Evolutionary conservation across 2,888 invertebrate genomes (phyloP).

Genomic region (Drosophila cracens): DNA sequence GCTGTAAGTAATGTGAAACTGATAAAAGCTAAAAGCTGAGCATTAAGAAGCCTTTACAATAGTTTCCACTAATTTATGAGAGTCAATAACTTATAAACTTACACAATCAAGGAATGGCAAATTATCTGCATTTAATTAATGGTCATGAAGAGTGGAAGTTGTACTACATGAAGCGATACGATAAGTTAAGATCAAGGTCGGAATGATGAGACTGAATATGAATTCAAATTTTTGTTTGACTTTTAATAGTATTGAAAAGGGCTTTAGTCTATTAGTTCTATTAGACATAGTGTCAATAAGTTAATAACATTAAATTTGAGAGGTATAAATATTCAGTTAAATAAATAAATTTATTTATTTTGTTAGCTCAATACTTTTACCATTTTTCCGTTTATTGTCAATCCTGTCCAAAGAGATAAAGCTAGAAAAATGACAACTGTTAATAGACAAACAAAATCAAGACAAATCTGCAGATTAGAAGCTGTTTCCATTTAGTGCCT

Average conservation of each 20-base stretch:
- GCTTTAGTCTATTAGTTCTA: not conserved
- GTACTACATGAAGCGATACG: too few species aligned
- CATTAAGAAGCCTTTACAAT: slow-evolving; percentile 41
- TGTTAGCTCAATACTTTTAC: not conserved
- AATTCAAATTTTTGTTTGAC: not conserved
- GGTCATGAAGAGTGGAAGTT: not conserved
- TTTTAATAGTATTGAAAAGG: not conserved
- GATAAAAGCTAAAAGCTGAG: slow-evolving; percentile 41
- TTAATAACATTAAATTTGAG: not conserved
- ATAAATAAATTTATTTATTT: not conserved
- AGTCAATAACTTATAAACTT: slow-evolving; percentile 3
- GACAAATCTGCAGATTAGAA: slow-evolving; percentile 66
- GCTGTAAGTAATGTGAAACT: slow-evolving; percentile 13
- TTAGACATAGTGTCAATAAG: not conserved
- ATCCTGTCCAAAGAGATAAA: not conserved
- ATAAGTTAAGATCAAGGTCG: slow-evolving; percentile 8
- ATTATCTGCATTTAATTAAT: not conserved
- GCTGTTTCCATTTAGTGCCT: slow-evolving; percentile 51
- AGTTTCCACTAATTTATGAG: slow-evolving; percentile 12
- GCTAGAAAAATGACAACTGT: slow-evolving; percentile 25
- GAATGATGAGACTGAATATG: not conserved
- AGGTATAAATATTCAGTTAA: not conserved
- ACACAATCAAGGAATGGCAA: not conserved
- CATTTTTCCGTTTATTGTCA: not conserved
- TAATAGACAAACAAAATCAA: slow-evolving; percentile 68